Conservation (phyloP, 1,140 invertebrate species). For the Drosophila sproati region DNA sequence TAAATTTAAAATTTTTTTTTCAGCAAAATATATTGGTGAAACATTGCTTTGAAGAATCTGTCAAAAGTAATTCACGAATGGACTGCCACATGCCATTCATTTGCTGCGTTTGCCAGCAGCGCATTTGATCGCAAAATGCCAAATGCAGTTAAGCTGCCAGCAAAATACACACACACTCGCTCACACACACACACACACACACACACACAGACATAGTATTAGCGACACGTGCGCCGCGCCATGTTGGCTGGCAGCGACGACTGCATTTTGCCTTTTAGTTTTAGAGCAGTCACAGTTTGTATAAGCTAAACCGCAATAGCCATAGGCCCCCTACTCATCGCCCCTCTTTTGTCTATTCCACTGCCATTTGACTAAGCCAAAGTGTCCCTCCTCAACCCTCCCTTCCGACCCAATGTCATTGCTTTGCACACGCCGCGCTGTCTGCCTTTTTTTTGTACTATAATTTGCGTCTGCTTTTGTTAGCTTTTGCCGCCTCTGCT, state of each 20-base stretch:
- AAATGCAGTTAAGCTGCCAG: conserved; percentile 48
- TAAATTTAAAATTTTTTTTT: neutral
- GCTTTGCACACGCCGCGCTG: conserved; percentile 72
- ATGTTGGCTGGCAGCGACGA: conserved; percentile 73
- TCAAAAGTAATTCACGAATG: conserved; percentile 20
- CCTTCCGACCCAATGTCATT: conserved; percentile 37
- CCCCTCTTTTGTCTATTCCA: neutral
- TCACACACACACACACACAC: conserved; percentile 30
- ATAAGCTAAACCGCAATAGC: conserved; percentile 73
- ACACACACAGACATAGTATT: conserved; percentile 18
- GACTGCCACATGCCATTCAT: conserved; percentile 11
- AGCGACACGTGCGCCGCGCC: conserved; percentile 71
- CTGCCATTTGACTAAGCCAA: conserved; percentile 42
- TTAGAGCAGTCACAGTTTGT: conserved; percentile 31
- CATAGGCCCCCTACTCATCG: neutral
- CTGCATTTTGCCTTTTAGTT: conserved; percentile 41
- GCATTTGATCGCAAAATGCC: conserved; percentile 63
- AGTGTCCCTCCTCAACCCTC: neutral
- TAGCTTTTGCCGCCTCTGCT: conserved; percentile 36
- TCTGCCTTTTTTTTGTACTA: conserved; percentile 71
- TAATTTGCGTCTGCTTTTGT: conserved; percentile 71
- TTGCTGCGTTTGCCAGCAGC: conserved; percentile 21
- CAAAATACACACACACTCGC: neutral
- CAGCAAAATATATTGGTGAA: conserved; percentile 3
- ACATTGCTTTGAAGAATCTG: conserved; percentile 12